phyloP scores from a whole-genome alignment of 2,797 vertebrate genomes.

The Huso huso region DNA sequence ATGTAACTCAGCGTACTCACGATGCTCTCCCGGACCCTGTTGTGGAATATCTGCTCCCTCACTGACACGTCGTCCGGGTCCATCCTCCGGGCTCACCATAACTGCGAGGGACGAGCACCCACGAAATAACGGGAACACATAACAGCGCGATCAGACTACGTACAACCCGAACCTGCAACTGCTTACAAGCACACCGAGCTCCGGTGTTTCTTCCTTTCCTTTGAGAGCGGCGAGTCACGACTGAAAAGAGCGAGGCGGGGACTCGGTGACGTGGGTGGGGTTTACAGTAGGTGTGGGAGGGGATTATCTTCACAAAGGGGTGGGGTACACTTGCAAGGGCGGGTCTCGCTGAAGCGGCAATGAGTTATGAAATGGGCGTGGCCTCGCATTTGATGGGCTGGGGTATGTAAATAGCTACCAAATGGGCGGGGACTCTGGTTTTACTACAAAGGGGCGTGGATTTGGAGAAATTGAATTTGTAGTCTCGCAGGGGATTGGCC shows the following conservation, averaged over 20 bases:
- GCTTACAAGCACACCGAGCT: not conserved
- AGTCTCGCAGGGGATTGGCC: conserved; percentile 10
- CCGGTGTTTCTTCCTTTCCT: not conserved
- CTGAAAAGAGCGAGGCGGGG: not conserved
- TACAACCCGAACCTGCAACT: not conserved
- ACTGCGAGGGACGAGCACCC: conserved; percentile 35
- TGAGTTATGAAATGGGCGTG: not conserved
- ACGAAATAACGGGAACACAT: not conserved
- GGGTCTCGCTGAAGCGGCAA: too few relatives aligned
- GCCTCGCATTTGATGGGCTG: not conserved
- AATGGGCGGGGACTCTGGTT: not conserved
- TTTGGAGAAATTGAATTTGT: conserved; percentile 1
- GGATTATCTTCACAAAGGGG: too few relatives aligned
- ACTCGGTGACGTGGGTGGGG: not conserved
- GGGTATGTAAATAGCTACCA: not conserved
- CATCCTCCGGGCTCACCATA: conserved; percentile 75
- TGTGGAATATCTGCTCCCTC: conserved; percentile 89
- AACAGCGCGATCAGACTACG: conserved; percentile 1
- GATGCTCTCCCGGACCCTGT: conserved; percentile 83
- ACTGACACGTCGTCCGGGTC: conserved; percentile 80
- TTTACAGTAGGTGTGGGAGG: not conserved
- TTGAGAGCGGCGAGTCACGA: too few relatives aligned
- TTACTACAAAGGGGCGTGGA: not conserved
- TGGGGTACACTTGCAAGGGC: too few relatives aligned
- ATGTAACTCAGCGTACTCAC: conserved; percentile 58